Evolutionary conservation across 2,888 invertebrate genomes (phyloP), one percentile per base, ranked within the genome.

Genomic region (Escarpia spicata): DNA sequence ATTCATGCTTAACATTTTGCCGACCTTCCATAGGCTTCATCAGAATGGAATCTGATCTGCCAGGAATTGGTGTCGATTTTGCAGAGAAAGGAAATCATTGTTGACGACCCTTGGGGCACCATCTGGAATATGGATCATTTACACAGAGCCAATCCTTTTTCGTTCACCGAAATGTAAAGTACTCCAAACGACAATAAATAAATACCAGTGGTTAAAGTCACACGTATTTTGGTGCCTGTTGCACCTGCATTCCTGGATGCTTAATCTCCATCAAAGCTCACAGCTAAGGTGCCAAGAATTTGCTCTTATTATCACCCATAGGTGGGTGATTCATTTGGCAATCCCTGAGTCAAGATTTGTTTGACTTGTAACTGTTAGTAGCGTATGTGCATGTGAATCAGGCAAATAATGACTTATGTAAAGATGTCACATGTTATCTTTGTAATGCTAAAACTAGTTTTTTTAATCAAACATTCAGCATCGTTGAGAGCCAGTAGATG

Each of bases 31-130:
- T 75, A 19, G 52, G 52, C 26, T 3, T 15, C 75, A 75, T 75
- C 75, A 75, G 75, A 75, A 75, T 75, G 75, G 75, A 75, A 75
- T 75, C 26, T n/a, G 75, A 75, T 75, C 75, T 75, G 75, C 75
- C 75, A 75, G 75, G 75, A 75, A 75, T 26, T 75, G 75, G 75
- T 75, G 75, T 75, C 3, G n/a, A 75, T 75, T 75, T 26, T 75
- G 19, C 75, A 26, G 75, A 75, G 75, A 75, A 75, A 75, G 75
- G n/a, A n/a, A 75, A 26, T 75, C 75, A 75, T 75, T 75, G 75
- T 75, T 6, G 75, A 75, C 6, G 75, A 75, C 75, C 26, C 75
- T 75, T 19, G 19, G 26, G 75, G 75, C 75, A 6, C 19, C 19
- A 26, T 75, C 2, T 26, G 19, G 75, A 75, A 75, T 75, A 75